A percentile compares a stretch with the other conserved stretches of the same genome.
Conservation (phyloP, 2,113 vertebrate species). For the Leucopsar rothschildi region DNA sequence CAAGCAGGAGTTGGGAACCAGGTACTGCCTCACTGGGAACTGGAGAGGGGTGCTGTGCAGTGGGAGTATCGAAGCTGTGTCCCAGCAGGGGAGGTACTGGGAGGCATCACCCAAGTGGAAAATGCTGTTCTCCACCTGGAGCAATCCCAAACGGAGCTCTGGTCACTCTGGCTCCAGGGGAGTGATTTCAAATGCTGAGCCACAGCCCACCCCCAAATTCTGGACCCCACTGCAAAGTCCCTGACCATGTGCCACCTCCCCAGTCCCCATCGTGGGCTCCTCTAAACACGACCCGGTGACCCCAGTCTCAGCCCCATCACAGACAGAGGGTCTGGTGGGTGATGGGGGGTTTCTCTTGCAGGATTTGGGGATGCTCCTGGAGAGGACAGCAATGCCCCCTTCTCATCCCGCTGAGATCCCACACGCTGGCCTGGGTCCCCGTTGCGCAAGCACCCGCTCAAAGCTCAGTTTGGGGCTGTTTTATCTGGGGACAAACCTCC, state of each 20-base stretch:
- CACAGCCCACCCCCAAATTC: background rate
- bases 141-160: background rate
- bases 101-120: background rate
- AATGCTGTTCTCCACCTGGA: background rate
- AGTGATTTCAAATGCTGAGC: accelerated
- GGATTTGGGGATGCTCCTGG: background rate
- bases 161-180: background rate
- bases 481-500: constrained; percentile 26
- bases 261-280: accelerated
- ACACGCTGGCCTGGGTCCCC: background rate
- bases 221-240: background rate
- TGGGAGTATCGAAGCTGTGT: background rate
- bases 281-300: background rate
- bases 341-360: accelerated
- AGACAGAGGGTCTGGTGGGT: background rate
- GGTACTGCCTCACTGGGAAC: background rate
- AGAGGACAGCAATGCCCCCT: background rate
- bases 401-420: background rate
- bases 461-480: constrained; percentile 26
- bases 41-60: background rate
- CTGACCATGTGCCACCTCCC: accelerated
- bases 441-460: background rate
- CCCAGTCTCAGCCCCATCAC: background rate
- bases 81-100: background rate
- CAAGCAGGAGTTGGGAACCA: background rate